Evolutionary conservation across 2,113 vertebrate species (phyloP), one percentile per base, ranked within the genome.

Genomic region (Neodontobutis hainanensis): DNA sequence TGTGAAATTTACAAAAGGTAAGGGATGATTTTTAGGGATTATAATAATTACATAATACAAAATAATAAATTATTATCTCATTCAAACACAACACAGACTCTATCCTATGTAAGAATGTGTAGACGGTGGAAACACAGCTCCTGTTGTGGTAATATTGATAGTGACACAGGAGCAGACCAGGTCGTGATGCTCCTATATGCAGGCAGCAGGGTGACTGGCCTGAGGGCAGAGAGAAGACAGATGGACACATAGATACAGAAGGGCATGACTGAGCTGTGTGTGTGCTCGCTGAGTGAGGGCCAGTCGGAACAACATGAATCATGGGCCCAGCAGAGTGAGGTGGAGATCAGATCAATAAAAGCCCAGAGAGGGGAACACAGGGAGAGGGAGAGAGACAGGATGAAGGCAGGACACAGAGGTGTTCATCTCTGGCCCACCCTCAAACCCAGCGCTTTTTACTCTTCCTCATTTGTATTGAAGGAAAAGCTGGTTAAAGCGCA

Each of bases 271-370:
- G 87, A 83, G 80, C 82, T 82, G 85, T 88, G 87, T 87, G 85
- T 89, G 83, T 85, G 84, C 86, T 77, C 73, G 73, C 84, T 85
- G 87, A 89, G 85, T 86, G 87, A 87, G 81, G 75, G 79, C 82
- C 85, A 40, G 80, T 74, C 78, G 68, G 73, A 87, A 81, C 79
- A 85, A 88, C 89, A 92, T 92, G 91, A 93, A 93, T 92, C 91
- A 92, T 91, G 87, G 89, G 89, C 92, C 84, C 88, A 90, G 91
- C 90, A 90, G 87, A 92, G 90, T 90, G 86, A 70, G 77, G 79
- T 86, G 82, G 75, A 77, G 86, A 88, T 88, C 81, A 77, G 89
- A 92, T 93, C 91, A 88, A 92, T 93, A 91, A 86, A 70, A 81
- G 89, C 88, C 84, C 80, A 83, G 84, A 82, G 78, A 82, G 87